phyloP scores from a whole-genome alignment of 2,797 vertebrate genomes.

The Urophycis tenuis region DNA sequence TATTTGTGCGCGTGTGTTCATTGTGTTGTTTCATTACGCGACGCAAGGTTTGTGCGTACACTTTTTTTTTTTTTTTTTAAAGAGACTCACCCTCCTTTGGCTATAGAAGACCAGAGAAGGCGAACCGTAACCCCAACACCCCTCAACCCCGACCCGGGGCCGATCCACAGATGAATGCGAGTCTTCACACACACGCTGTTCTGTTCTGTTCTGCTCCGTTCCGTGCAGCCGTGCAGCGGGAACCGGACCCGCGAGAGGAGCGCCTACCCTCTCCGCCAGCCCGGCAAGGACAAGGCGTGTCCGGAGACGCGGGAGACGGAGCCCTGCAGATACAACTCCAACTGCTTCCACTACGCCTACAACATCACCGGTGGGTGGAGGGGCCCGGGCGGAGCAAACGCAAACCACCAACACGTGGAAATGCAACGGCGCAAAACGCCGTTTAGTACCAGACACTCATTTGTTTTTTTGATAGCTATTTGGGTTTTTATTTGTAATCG shows the following conservation, averaged over 20 bases:
- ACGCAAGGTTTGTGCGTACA: background rate
- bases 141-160: background rate
- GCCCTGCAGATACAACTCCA: slow-evolving; percentile 82
- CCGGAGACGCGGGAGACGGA: slow-evolving; percentile 74
- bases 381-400: too few relatives aligned
- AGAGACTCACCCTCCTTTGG: background rate
- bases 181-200: too few relatives aligned
- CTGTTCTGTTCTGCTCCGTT: slow-evolving; percentile 12
- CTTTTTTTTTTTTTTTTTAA: too few relatives aligned
- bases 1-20: background rate
- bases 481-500: too few relatives aligned
- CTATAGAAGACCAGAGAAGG: background rate
- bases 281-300: slow-evolving; percentile 78
- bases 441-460: too few relatives aligned
- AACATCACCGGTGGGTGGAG: slow-evolving; percentile 85
- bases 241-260: slow-evolving; percentile 74
- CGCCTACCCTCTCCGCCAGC: slow-evolving; percentile 75
- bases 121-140: background rate
- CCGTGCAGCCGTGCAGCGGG: slow-evolving; percentile 81
- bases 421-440: too few relatives aligned
- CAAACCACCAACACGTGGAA: too few relatives aligned
- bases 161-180: too few relatives aligned
- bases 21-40: background rate
- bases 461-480: too few relatives aligned
- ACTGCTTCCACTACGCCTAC: slow-evolving; percentile 91